These are phyloP conservation scores for Drosophila melanosoma DNA, from an alignment of 2,888 invertebrate genomes.

Conservation along the genomic window DNA sequence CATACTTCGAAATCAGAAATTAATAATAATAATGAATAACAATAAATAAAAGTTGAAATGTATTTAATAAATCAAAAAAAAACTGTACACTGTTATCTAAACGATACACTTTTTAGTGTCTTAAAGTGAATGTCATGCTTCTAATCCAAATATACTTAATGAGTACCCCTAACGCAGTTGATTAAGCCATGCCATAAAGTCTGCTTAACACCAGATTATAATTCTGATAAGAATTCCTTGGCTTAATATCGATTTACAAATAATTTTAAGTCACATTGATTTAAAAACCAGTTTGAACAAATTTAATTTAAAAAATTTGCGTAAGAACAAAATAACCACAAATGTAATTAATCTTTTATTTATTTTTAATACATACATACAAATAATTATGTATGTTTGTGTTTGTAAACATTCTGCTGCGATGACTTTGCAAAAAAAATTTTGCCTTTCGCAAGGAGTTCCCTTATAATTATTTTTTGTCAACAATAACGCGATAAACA, in stretches of 20 bases:
- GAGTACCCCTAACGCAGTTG: not conserved
- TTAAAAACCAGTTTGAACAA: not conserved
- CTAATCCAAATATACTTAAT: not conserved
- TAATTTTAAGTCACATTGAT: not conserved
- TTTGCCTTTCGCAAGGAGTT: constrained; percentile 42
- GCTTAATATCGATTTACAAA: not conserved
- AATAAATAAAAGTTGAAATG: not conserved
- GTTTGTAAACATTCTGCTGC: constrained; percentile 25
- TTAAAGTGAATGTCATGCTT: not conserved
- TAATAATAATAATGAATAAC: not conserved
- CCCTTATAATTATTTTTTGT: constrained; percentile 33
- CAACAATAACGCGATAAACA: constrained; percentile 56
- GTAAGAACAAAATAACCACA: not conserved
- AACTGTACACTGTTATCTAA: not conserved
- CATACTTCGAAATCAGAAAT: not conserved
- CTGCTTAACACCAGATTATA: not conserved
- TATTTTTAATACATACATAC: not conserved
- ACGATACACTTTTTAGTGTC: not conserved
- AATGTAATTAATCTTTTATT: not conserved
- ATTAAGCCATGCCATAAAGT: not conserved
- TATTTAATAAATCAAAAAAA: not conserved
- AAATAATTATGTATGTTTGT: not conserved
- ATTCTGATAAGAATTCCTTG: not conserved
- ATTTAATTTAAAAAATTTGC: not conserved
- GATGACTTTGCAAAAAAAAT: constrained; percentile 51